phyloP scores from a whole-genome alignment of 2,888 invertebrate species.

The Magallana nippona region DNA sequence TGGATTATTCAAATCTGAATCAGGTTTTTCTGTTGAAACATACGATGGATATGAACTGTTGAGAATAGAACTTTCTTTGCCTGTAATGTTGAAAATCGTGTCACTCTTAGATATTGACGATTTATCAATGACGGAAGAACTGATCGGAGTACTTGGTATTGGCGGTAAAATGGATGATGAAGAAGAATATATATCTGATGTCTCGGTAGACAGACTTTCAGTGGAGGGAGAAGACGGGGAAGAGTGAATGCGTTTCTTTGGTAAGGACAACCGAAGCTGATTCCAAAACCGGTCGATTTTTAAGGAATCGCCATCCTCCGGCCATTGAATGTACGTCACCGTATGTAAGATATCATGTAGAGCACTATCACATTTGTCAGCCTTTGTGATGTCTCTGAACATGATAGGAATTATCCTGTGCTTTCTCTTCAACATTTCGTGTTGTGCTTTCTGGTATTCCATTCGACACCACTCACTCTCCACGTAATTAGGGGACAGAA shows the following conservation, averaged over 20 bases:
- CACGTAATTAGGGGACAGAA: constrained; percentile 65
- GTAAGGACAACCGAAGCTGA: constrained; percentile 62
- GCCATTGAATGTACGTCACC: constrained; percentile 69
- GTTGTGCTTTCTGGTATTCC: constrained; percentile 73
- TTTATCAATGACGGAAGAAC: not conserved
- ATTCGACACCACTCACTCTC: constrained; percentile 71
- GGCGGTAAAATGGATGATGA: not conserved
- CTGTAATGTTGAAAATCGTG: constrained; percentile 10
- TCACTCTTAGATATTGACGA: not conserved
- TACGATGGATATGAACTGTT: constrained; percentile 14
- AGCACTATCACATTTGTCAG: constrained; percentile 61
- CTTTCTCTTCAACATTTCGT: constrained; percentile 72
- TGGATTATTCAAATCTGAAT: not conserved
- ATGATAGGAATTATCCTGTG: constrained; percentile 71
- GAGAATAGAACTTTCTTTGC: not conserved
- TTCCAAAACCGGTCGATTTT: constrained; percentile 65
- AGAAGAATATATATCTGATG: constrained; percentile 1
- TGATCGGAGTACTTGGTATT: constrained; percentile 1
- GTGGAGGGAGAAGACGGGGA: constrained; percentile 40
- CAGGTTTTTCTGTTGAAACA: not conserved
- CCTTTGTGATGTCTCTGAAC: constrained; percentile 60
- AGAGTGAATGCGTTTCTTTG: constrained; percentile 56
- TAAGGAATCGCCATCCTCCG: constrained; percentile 56
- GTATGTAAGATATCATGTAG: constrained; percentile 64
- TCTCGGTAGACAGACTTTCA: not conserved